Base-by-base conservation (phyloP, 2,113 vertebrate species). In the Colius striatus region DNA sequence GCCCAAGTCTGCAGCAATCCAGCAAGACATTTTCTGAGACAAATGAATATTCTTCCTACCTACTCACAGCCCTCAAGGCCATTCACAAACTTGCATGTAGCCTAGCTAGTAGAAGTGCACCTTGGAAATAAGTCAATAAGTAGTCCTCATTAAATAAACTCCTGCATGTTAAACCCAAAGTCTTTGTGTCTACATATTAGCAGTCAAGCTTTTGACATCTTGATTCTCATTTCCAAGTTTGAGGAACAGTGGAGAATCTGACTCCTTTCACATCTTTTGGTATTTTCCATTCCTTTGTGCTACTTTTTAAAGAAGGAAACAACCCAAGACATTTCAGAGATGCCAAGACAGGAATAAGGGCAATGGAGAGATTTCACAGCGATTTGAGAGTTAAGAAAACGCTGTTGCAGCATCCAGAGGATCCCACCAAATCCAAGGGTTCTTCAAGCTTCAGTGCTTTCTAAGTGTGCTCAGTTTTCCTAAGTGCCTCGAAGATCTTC, bases 341-440 rank as follows among this genome's bases (percentile, higher is more conserved):
- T 53, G 57, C 26, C 57, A 84, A 81, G 41, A 77, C 17, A 77
- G 55, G 80, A 66, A 50, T 51, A 79, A n/a, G 43, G 58, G 47
- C 32, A 68, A 73, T 7, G 23, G 34, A 48, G 76, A 74, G 32
- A 73, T 53, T 84, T 65, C 55, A 78, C 0, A 57, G 13, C 4
- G 43, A 54, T 80, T 26, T 77, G n/a, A 83, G 18, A 63, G 29
- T 63, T 60, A 75, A 76, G 32, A 67, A 67, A 87, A 75, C 30
- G 27, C 32, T 81, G 11, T 1, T 47, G 53, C 29, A 84, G 51
- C 65, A 85, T 25, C 38, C 48, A 90, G 25, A 87, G 51, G 76
- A 89, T 83, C 58, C 81, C 84, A 95, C 27, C 72, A 91, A 87
- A 82, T 32, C 29, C 38, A 70, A 85, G 63, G 63, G 85, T 62